phyloP scores from a whole-genome alignment of 2,113 vertebrate genomes.

The Callorhinus ursinus region DNA sequence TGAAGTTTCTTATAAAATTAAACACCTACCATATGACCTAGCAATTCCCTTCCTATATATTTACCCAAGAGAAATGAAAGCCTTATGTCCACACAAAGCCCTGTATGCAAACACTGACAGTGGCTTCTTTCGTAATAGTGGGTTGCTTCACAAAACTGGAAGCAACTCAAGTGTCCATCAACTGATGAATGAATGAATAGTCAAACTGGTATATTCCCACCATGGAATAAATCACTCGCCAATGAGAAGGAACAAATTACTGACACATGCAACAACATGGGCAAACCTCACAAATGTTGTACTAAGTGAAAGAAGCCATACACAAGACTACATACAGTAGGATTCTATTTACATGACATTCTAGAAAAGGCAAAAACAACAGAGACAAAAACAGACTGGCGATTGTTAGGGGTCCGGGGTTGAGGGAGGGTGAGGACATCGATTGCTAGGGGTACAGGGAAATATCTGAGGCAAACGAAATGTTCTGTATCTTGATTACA shows the following conservation, averaged over 20 bases:
- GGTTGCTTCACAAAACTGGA: not conserved
- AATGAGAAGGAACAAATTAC: not conserved
- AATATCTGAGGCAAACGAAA: not conserved
- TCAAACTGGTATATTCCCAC: not conserved
- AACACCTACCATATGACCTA: not conserved
- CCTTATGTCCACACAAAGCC: not conserved
- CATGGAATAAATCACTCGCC: not conserved
- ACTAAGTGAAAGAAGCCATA: not conserved
- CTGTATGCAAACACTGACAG: not conserved
- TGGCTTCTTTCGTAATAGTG: not conserved
- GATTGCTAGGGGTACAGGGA: fast-evolving
- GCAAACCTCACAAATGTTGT: not conserved
- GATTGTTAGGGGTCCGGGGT: not conserved
- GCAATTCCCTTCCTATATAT: not conserved
- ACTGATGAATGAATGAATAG: not conserved
- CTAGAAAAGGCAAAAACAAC: not conserved
- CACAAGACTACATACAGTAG: too few species aligned
- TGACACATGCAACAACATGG: not conserved
- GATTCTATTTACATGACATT: not conserved
- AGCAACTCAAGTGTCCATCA: not conserved
- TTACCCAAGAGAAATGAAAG: not conserved
- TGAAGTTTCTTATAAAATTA: not conserved
- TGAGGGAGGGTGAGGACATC: too few species aligned
- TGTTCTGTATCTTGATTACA: not conserved
- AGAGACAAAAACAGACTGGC: not conserved